Conservation (phyloP, 1,140 invertebrate genomes). For the Bombus affinis region DNA sequence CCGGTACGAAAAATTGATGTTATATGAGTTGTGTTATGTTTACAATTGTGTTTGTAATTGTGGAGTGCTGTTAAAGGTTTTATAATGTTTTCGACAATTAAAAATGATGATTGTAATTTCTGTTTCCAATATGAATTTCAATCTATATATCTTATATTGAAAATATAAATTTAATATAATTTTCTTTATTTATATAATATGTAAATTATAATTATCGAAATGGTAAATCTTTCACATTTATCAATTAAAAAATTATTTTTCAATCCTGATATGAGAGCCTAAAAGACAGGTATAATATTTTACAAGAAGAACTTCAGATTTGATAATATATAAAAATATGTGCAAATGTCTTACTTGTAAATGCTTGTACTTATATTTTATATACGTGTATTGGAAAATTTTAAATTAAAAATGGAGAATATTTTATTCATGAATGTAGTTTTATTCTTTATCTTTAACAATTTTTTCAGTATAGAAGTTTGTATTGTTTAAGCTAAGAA, state of each 20-base stretch:
- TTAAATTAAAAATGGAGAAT: not conserved
- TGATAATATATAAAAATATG: not conserved
- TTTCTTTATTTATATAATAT: not conserved
- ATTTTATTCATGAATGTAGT: not conserved
- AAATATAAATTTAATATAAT: not conserved
- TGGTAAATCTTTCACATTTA: not conserved
- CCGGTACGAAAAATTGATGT: not conserved
- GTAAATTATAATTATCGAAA: not conserved
- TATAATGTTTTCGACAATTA: no score
- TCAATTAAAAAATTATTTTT: not conserved
- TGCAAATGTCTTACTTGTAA: not conserved
- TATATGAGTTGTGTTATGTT: no score
- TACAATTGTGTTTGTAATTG: no score
- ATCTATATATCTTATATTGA: not conserved
- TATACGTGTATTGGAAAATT: not conserved
- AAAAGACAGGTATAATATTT: no score
- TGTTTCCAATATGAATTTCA: not conserved
- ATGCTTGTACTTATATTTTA: not conserved
- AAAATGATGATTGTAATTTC: no score
- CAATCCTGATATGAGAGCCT: not conserved
- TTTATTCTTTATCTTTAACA: not conserved
- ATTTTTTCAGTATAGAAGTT: not conserved
- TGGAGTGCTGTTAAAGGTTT: no score
- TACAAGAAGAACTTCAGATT: not conserved
- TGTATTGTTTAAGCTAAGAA: not conserved